Conservation (phyloP, 2,888 invertebrate genomes). For the Heteropelma amictum region DNA sequence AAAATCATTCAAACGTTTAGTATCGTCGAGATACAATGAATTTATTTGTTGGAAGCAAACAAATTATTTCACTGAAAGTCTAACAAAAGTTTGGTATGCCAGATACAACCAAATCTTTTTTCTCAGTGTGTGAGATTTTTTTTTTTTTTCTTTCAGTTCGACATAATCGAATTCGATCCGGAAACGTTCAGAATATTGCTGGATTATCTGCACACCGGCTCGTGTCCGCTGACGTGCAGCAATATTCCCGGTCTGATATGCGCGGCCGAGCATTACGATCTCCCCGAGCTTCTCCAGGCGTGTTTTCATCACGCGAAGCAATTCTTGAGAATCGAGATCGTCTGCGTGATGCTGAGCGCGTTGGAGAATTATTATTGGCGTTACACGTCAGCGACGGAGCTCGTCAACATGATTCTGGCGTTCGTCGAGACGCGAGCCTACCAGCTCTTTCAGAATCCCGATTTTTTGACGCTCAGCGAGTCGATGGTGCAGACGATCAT, state of each 20-base stretch:
- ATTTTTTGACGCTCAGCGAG: constrained; percentile 93
- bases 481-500: constrained; percentile 97
- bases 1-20: too few species aligned
- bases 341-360: constrained; percentile 94
- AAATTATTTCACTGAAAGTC: too few species aligned
- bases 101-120: too few species aligned
- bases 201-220: constrained; percentile 95
- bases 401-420: constrained; percentile 95
- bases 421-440: constrained; percentile 93
- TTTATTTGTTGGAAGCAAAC: too few species aligned
- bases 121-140: too few species aligned
- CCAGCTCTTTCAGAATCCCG: constrained; percentile 89
- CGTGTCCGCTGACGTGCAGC: constrained; percentile 93
- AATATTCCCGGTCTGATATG: constrained; percentile 95
- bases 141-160: constrained; percentile 83
- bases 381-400: constrained; percentile 94
- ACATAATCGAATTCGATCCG: constrained; percentile 96
- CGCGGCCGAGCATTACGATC: constrained; percentile 95
- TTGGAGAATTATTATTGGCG: constrained; percentile 97
- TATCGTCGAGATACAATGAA: too few species aligned
- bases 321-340: constrained; percentile 94
- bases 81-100: too few species aligned
- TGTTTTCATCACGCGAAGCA: constrained; percentile 98
- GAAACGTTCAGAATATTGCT: constrained; percentile 94
- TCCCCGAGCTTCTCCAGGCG: constrained; percentile 94